Percentiles rank a stretch among this genome's conserved stretches.
Conservation (phyloP, 1,140 invertebrate genomes). For the Eumeta japonica region DNA sequence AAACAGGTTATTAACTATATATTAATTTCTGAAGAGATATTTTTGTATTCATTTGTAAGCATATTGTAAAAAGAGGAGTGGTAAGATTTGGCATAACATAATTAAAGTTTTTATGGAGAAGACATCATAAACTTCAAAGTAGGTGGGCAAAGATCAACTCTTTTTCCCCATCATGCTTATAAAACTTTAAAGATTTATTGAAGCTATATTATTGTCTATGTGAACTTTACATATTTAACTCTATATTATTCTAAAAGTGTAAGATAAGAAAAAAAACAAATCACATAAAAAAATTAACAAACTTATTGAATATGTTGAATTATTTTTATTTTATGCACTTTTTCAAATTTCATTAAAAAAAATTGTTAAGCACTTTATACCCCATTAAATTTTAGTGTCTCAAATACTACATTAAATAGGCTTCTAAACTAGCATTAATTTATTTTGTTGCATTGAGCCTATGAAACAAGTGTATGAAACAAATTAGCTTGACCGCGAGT, state of each 20-base stretch:
- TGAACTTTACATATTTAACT: not conserved
- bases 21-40: too few relatives aligned
- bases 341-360: not conserved
- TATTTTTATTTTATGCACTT: not conserved
- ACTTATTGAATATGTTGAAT: not conserved
- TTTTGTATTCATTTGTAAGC: too few relatives aligned
- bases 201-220: not conserved
- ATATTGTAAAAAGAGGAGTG: too few relatives aligned
- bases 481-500: not conserved
- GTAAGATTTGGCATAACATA: too few relatives aligned
- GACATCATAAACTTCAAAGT: too few relatives aligned
- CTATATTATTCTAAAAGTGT: not conserved
- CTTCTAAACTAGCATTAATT: slow-evolving; percentile 1
- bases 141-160: not conserved
- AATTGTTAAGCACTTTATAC: not conserved
- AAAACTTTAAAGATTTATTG: not conserved
- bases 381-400: not conserved
- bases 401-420: not conserved
- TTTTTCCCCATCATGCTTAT: not conserved
- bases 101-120: too few relatives aligned
- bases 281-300: not conserved
- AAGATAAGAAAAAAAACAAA: not conserved
- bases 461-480: not conserved
- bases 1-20: too few relatives aligned
- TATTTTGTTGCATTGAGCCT: not conserved